phyloP scores from a whole-genome alignment of 1,140 invertebrate species.

The Anthonomus grandis region DNA sequence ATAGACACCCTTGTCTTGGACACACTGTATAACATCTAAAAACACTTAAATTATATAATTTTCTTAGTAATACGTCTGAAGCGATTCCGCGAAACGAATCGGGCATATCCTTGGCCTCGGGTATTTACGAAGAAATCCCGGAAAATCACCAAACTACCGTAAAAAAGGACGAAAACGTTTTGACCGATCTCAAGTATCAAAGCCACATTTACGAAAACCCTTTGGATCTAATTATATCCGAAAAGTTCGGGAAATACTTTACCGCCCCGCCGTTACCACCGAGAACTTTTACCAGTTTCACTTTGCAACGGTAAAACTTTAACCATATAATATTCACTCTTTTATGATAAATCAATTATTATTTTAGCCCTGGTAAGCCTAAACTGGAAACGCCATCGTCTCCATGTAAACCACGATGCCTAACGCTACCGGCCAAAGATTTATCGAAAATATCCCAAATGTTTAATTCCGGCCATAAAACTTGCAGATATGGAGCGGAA shows the following conservation, averaged over 20 bases:
- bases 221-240: slow-evolving; percentile 34
- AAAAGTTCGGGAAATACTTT: slow-evolving; percentile 24
- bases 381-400: background rate
- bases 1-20: no score
- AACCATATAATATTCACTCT: background rate
- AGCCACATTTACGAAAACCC: slow-evolving; percentile 43
- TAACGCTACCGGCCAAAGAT: slow-evolving; percentile 41
- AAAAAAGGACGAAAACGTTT: slow-evolving; percentile 6
- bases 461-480: slow-evolving; percentile 19
- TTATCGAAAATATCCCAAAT: slow-evolving; percentile 37
- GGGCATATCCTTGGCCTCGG: slow-evolving; percentile 53
- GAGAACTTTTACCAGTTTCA: slow-evolving; percentile 16
- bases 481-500: slow-evolving; percentile 26
- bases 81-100: slow-evolving; percentile 48
- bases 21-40: no score
- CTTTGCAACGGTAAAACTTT: slow-evolving; percentile 9
- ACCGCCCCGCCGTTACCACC: slow-evolving; percentile 41
- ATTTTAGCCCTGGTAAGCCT: slow-evolving; percentile 4
- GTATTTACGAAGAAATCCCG: slow-evolving; percentile 55
- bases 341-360: background rate
- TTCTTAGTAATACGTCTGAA: no score
- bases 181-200: background rate
- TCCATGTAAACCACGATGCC: slow-evolving; percentile 33
- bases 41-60: no score
- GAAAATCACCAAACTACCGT: slow-evolving; percentile 19